Evolutionary conservation across 2,113 vertebrate genomes (phyloP).

Genomic region (Pleuronectes platessa): DNA sequence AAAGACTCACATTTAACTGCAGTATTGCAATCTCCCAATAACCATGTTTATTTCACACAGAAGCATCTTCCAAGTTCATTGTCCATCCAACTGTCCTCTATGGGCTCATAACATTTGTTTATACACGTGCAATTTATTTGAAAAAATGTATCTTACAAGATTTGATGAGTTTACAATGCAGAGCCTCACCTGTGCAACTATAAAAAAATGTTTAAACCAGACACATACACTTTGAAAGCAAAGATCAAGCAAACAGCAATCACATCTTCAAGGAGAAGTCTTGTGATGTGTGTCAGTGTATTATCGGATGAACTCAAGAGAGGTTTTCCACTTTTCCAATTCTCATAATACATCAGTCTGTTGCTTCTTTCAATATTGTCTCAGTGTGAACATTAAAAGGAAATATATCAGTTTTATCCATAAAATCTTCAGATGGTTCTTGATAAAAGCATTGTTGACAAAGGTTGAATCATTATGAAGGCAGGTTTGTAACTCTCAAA

Average conservation of each 20-base stretch:
- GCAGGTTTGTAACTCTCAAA: not conserved
- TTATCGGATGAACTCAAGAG: not conserved
- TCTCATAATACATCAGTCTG: constrained; percentile 36
- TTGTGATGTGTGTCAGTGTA: constrained; percentile 25
- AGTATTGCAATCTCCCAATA: constrained; percentile 9
- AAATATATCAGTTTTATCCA: too few relatives aligned
- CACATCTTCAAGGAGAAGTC: constrained; percentile 25
- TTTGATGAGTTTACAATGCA: constrained; percentile 1
- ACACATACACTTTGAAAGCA: constrained; percentile 33
- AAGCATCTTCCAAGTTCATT: constrained; percentile 12
- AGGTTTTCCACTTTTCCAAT: not conserved
- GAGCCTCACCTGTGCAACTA: not conserved
- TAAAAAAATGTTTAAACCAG: not conserved
- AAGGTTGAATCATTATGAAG: not conserved
- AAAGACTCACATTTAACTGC: constrained; percentile 18
- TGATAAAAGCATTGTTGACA: not conserved
- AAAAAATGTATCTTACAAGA: constrained; percentile 6
- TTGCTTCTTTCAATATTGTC: not conserved
- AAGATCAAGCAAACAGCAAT: constrained; percentile 53
- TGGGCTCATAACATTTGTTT: constrained; percentile 34
- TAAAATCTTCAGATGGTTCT: constrained; percentile 17
- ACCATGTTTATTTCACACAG: constrained; percentile 28
- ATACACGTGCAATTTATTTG: constrained; percentile 11
- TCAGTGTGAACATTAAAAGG: too few relatives aligned
- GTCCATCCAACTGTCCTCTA: constrained; percentile 32